These are phyloP conservation scores for Phenganax subtilis DNA, from an alignment of 92 coral and sea anemone species.

Conservation along the genomic window DNA sequence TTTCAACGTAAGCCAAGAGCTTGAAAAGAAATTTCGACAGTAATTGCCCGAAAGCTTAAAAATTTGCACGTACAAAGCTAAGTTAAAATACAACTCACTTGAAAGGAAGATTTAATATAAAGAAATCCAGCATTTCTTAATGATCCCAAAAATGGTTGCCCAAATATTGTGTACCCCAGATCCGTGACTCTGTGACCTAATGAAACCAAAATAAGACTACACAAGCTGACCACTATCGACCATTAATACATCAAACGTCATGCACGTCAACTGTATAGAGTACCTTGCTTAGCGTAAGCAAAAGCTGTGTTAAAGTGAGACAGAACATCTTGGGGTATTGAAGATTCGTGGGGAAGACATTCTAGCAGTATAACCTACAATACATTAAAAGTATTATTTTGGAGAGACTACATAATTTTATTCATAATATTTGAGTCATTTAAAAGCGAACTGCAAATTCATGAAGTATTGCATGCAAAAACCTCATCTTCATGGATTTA, in stretches of 20 bases:
- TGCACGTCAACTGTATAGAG: not conserved
- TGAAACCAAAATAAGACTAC: not conserved
- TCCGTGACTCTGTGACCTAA: slow-evolving; percentile 95
- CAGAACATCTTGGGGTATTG: slow-evolving; percentile 86
- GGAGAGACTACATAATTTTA: not conserved
- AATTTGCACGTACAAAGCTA: too few species aligned
- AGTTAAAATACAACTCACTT: slow-evolving; percentile 47
- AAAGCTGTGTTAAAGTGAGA: slow-evolving; percentile 99
- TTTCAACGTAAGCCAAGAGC: not conserved
- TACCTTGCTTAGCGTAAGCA: slow-evolving; percentile 99
- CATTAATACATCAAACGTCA: not conserved
- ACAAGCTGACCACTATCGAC: too few species aligned
- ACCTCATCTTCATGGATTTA: too few species aligned
- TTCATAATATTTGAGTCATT: not conserved
- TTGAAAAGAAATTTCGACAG: not conserved
- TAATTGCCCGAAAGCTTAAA: not conserved
- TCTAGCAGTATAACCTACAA: slow-evolving; percentile 84
- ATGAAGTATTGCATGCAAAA: too few species aligned
- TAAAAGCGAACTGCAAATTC: too few species aligned
- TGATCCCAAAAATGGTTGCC: slow-evolving; percentile 96
- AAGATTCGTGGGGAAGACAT: slow-evolving; percentile 71
- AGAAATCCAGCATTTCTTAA: slow-evolving; percentile 90
- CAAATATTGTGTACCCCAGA: slow-evolving; percentile 97
- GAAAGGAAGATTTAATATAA: slow-evolving; percentile 88
- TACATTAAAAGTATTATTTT: not conserved